These are phyloP conservation scores for Agriopis leucophaearia DNA, from an alignment of 2,888 invertebrate species.

Conservation along the genomic window DNA sequence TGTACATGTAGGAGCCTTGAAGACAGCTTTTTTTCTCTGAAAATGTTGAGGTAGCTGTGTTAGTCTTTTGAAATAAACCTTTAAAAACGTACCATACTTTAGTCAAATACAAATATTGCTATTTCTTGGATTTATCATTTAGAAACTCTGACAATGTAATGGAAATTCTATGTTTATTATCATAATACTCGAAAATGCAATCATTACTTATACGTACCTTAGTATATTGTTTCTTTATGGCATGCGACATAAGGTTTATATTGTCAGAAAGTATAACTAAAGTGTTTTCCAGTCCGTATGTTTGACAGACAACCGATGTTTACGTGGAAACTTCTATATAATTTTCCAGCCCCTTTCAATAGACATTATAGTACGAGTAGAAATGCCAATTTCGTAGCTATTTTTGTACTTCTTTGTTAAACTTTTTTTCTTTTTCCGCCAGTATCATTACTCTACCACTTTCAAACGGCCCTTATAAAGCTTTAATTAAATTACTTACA, in stretches of 20 bases:
- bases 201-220: not conserved
- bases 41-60: no score
- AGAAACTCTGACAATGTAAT: not conserved
- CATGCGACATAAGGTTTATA: not conserved
- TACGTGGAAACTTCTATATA: constrained; percentile 24
- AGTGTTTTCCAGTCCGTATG: not conserved
- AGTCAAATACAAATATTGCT: not conserved
- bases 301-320: constrained; percentile 27
- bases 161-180: constrained; percentile 1
- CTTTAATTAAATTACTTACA: not conserved
- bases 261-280: not conserved
- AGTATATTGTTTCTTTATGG: not conserved
- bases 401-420: constrained; percentile 10
- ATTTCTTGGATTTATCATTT: not conserved
- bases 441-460: not conserved
- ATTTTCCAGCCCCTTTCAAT: constrained; percentile 25
- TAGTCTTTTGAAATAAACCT: no score
- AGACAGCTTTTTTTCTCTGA: no score
- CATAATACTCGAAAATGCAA: not conserved
- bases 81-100: not conserved
- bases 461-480: not conserved
- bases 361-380: constrained; percentile 15
- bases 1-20: no score
- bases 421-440: not conserved
- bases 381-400: constrained; percentile 8